Percentiles rank a stretch among this genome's conserved stretches.
Conservation (phyloP, 2,113 vertebrate genomes). For the Baryphthengus martii region DNA sequence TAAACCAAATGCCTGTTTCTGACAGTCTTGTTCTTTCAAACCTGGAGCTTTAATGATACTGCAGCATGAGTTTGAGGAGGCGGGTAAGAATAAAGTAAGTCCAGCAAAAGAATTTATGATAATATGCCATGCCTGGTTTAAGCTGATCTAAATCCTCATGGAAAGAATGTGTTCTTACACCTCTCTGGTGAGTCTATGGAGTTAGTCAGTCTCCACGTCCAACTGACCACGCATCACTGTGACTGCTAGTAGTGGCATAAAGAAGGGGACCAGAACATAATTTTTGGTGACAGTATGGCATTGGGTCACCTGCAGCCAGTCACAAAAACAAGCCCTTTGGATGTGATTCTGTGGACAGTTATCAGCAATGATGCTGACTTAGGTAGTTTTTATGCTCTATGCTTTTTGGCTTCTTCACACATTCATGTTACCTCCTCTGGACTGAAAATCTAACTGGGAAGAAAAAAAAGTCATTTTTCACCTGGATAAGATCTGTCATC, state of each 20-base stretch:
- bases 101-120: neutral
- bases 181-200: neutral
- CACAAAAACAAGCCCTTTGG: neutral
- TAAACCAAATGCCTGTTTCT: neutral
- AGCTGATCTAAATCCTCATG: neutral
- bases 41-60: neutral
- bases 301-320: neutral
- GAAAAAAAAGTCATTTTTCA: neutral
- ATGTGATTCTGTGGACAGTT: neutral
- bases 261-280: neutral
- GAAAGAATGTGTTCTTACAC: neutral
- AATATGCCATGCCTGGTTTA: neutral
- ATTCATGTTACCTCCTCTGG: neutral
- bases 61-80: neutral
- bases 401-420: neutral
- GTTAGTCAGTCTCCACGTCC: neutral
- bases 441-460: neutral
- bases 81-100: neutral
- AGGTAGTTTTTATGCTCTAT: neutral
- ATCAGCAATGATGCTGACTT: neutral
- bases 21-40: neutral
- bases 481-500: neutral
- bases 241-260: neutral
- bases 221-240: no score
- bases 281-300: neutral